Evolutionary conservation across 2,888 invertebrate species (phyloP), one percentile per base, ranked within the genome.

Genomic region (Labia minor): DNA sequence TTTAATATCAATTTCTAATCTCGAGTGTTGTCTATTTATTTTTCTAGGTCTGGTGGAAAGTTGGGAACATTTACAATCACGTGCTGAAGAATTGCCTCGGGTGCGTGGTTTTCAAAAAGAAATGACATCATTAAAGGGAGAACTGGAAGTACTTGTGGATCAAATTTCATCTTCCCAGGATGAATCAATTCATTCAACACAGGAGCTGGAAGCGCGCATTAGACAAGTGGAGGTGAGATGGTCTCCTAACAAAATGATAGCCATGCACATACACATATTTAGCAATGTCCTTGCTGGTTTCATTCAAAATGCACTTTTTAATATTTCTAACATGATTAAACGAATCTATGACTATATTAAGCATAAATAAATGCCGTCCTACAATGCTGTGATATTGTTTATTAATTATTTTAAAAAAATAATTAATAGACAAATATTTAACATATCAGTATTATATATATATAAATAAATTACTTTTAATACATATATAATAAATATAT

Each of bases 51-150:
- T 83, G 73, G 75, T 81, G 72, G 75, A 77, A 73, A 74, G 78
- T 74, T 79, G 82, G 82, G 81, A 80, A 72, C 75, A 77, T 65
- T 74, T 82, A 66, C 80, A 81, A 73, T 76, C 78, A 20, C 76
- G 76, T 64, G 75, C 76, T 6, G 77, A 78, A 66, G 78, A 78
- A 68, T 73, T 76, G 8, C 78, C 77, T 72, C 76, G 75, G 70
- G 76, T 75, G 63, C 77, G 72, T 70, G 71, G 73, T 67, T 72
- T 76, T 68, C 73, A 76, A 69, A 73, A 74, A 69, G 75, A 77
- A 71, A 74, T 76, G 72, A 71, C 72, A 66, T 74, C 74, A 16
- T 72, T 76, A 69, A 79, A 78, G 71, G 75, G 76, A 21, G 77
- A 77, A 71, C 74, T 76, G 71, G 73, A 74, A 69, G 73, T 71